These are phyloP conservation scores for Anticlea derivata DNA, from an alignment of 2,888 invertebrate genomes.

Conservation along the genomic window DNA sequence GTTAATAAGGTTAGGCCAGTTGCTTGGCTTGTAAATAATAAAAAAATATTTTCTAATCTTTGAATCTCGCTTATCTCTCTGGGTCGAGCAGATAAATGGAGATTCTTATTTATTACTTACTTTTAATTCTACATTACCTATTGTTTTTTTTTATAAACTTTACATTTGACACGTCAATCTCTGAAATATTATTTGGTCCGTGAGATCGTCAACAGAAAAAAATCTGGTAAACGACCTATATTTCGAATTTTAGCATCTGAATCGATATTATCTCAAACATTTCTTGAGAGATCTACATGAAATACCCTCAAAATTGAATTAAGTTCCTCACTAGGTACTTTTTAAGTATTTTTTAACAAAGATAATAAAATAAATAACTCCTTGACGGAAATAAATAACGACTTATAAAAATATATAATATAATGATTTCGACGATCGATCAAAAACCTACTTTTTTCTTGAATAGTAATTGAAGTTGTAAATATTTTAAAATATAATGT, in stretches of 20 bases:
- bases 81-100: constrained; percentile 41
- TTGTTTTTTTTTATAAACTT: constrained; percentile 39
- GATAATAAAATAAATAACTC: background rate
- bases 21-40: constrained; percentile 50
- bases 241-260: background rate
- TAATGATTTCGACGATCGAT: constrained; percentile 14
- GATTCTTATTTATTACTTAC: constrained; percentile 49
- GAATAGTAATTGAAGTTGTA: constrained; percentile 72
- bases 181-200: constrained; percentile 3
- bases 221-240: background rate
- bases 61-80: constrained; percentile 44
- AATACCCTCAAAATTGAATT: no score
- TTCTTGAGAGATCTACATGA: no score
- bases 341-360: no score
- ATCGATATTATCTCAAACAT: no score
- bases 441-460: constrained; percentile 43
- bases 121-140: constrained; percentile 39
- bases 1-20: constrained; percentile 44
- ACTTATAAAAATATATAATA: background rate
- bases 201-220: constrained; percentile 5
- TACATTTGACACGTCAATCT: constrained; percentile 6
- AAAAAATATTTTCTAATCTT: constrained; percentile 38
- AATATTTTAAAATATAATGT: constrained; percentile 79
- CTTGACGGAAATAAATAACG: background rate
- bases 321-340: no score